phyloP scores from a whole-genome alignment of 2,113 vertebrate species.

The Cyanoramphus novaezelandiae region DNA sequence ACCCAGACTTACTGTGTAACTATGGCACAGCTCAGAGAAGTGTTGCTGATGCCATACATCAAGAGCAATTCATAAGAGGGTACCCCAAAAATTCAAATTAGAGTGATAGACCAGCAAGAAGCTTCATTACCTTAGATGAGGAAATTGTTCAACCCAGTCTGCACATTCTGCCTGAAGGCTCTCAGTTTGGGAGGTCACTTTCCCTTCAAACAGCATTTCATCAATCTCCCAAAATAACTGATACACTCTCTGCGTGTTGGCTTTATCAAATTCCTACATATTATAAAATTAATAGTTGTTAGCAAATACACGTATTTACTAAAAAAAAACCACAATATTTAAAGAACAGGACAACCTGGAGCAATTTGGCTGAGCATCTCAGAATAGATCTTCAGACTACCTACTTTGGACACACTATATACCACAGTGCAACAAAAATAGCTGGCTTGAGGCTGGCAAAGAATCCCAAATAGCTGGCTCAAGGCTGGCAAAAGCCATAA shows the following conservation, averaged over 20 bases:
- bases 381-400: background rate
- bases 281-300: background rate
- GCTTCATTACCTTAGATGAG: conserved; percentile 80
- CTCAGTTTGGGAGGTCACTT: conserved; percentile 73
- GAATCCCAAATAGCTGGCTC: background rate
- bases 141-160: conserved; percentile 79
- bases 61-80: background rate
- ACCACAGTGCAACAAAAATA: background rate
- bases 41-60: background rate
- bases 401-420: background rate
- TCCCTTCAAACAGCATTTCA: conserved; percentile 86
- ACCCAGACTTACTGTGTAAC: background rate
- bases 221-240: conserved; percentile 84
- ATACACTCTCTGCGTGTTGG: conserved; percentile 77
- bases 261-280: conserved; percentile 83
- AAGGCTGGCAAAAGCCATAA: background rate
- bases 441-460: background rate
- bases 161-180: conserved; percentile 77
- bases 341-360: background rate
- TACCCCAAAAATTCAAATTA: background rate
- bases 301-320: background rate
- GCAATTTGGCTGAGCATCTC: background rate
- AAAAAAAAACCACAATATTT: background rate
- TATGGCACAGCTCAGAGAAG: background rate
- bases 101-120: background rate